These are phyloP conservation scores for Psix sp. DNA, from an alignment of 1,140 invertebrate species.

Conservation along the genomic window DNA sequence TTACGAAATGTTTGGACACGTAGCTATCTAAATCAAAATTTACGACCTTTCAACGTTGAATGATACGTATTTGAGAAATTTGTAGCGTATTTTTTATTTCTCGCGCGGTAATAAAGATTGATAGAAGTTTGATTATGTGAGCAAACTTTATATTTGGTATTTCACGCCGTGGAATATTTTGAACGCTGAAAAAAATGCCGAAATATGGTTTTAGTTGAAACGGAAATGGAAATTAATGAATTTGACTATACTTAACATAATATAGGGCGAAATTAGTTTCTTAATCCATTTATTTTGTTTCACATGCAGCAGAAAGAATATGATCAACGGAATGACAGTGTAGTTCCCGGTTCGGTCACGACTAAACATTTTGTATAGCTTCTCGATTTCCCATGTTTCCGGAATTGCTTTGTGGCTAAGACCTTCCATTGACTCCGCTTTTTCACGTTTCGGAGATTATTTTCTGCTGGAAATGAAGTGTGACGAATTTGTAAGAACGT, in stretches of 20 bases:
- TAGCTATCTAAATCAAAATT: constrained; percentile 33
- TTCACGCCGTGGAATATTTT: no score
- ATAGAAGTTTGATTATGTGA: constrained; percentile 22
- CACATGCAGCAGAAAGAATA: constrained; percentile 12
- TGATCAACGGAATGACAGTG: constrained; percentile 20
- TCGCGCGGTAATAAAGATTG: constrained; percentile 25
- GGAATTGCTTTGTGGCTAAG: constrained; percentile 23
- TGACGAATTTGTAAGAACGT: constrained; percentile 22
- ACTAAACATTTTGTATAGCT: constrained; percentile 12
- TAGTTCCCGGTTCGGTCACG: constrained; percentile 27
- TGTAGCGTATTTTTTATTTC: constrained; percentile 15
- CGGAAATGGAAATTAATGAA: no score
- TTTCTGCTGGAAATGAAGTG: constrained; percentile 13
- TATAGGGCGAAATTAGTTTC: no score
- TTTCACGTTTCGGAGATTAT: constrained; percentile 27
- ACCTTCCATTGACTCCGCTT: constrained; percentile 23
- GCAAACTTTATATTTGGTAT: no score
- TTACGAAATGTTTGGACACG: constrained; percentile 32
- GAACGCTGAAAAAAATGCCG: no score
- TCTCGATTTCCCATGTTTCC: constrained; percentile 39
- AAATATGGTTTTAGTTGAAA: no score
- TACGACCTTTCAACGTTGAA: constrained; percentile 19
- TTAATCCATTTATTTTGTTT: no score
- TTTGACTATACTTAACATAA: no score
- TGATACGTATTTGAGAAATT: constrained; percentile 27